phyloP scores from a whole-genome alignment of 2,888 invertebrate genomes.

The Actias luna region DNA sequence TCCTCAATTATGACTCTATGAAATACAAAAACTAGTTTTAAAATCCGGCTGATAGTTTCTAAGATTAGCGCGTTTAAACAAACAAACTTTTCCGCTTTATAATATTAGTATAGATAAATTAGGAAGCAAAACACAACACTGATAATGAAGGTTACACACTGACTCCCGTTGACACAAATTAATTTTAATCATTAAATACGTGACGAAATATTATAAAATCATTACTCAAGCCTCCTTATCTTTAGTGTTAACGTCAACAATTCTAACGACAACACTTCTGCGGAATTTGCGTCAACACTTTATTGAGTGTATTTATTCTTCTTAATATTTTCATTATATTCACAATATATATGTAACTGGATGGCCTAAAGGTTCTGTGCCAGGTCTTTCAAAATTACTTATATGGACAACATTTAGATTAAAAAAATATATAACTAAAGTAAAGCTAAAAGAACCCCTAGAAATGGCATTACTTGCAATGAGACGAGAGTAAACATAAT shows the following conservation, averaged over 20 bases:
- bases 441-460: too few relatives aligned
- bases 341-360: neutral
- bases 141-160: constrained; percentile 52
- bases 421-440: too few relatives aligned
- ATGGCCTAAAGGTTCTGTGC: neutral
- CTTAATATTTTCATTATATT: neutral
- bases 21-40: too few relatives aligned
- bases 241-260: constrained; percentile 58
- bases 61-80: too few relatives aligned
- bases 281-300: constrained; percentile 24
- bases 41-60: too few relatives aligned
- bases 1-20: too few relatives aligned
- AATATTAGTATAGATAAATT: too few relatives aligned
- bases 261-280: constrained; percentile 34
- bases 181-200: constrained; percentile 67
- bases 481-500: too few relatives aligned
- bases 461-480: too few relatives aligned
- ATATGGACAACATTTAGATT: too few relatives aligned
- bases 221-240: constrained; percentile 67
- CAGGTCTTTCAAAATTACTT: neutral
- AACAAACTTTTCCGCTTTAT: too few relatives aligned
- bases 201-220: constrained; percentile 60
- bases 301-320: constrained; percentile 7
- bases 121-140: constrained; percentile 22
- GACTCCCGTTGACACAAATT: constrained; percentile 71